Evolutionary conservation across 2,888 invertebrate genomes (phyloP).

Genomic region (Drosophila parthenogenetica): DNA sequence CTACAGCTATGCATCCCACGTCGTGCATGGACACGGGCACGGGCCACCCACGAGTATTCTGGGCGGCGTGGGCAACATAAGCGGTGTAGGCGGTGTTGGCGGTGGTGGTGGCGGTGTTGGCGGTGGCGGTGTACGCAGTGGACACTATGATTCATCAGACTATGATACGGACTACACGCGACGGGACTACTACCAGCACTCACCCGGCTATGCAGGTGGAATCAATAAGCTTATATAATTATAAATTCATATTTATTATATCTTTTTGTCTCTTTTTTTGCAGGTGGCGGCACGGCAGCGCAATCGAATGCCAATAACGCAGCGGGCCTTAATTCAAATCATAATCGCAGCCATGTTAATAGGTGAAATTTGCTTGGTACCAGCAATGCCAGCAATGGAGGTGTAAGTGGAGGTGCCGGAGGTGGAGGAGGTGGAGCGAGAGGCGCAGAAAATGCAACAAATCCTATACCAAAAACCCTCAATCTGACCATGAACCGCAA

Average conservation of each 20-base stretch:
- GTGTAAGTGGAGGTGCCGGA: slow-evolving; percentile 3
- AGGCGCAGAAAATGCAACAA: slow-evolving; percentile 57
- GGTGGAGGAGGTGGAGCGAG: slow-evolving; percentile 66
- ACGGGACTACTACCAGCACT: slow-evolving; percentile 84
- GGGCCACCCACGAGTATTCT: slow-evolving; percentile 72
- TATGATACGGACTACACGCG: slow-evolving; percentile 84
- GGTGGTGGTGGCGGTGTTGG: slow-evolving; percentile 52
- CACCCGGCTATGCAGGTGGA: slow-evolving; percentile 83
- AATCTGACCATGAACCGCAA: slow-evolving; percentile 56
- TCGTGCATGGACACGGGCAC: slow-evolving; percentile 70
- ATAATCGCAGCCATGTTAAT: slow-evolving; percentile 84
- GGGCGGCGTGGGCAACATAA: slow-evolving; percentile 62
- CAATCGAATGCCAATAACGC: slow-evolving; percentile 74
- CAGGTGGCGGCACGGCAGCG: slow-evolving; percentile 61
- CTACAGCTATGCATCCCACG: slow-evolving; percentile 78
- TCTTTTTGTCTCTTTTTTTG: slow-evolving; percentile 11
- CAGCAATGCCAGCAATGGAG: slow-evolving; percentile 63
- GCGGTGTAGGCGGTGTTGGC: slow-evolving; percentile 53
- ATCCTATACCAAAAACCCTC: slow-evolving; percentile 52
- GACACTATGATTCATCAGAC: slow-evolving; percentile 83
- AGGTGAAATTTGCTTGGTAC: slow-evolving; percentile 84
- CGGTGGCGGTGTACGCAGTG: slow-evolving; percentile 49
- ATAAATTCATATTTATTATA: too few relatives aligned
- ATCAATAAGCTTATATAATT: not conserved
- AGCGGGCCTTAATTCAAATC: slow-evolving; percentile 83